These are phyloP conservation scores for Lipotes vexillifer DNA, from an alignment of 2,113 vertebrate species.

Conservation along the genomic window DNA sequence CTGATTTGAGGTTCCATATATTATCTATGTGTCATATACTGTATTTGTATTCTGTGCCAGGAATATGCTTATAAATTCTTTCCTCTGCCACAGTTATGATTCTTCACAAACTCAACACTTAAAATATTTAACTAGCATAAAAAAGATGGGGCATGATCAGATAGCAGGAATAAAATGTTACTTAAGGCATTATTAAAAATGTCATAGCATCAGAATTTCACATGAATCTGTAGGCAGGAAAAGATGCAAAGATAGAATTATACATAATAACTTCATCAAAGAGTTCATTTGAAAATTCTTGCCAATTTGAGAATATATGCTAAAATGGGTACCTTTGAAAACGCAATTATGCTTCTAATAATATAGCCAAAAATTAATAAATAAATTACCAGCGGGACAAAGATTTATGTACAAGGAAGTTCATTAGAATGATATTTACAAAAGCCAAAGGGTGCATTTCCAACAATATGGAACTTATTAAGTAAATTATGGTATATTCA, in stretches of 20 bases:
- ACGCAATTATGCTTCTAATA: neutral
- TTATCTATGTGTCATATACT: neutral
- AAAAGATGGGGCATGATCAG: neutral
- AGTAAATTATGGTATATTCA: neutral
- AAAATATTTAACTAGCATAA: constrained; percentile 52
- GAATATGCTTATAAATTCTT: constrained; percentile 6
- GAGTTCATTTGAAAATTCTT: constrained; percentile 24
- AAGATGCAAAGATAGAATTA: constrained; percentile 7
- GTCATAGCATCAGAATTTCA: constrained; percentile 30
- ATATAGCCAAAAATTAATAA: neutral
- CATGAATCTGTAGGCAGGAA: neutral
- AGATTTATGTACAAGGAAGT: neutral
- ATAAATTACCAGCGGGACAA: neutral
- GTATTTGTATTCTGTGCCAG: constrained; percentile 50
- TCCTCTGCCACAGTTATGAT: constrained; percentile 24
- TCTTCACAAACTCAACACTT: constrained; percentile 57
- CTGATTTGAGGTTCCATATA: constrained; percentile 29
- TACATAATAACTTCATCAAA: constrained; percentile 21
- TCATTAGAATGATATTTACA: neutral
- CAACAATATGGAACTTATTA: neutral
- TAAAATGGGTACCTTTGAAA: constrained; percentile 10
- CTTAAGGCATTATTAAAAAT: constrained; percentile 51
- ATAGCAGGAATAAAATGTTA: constrained; percentile 2
- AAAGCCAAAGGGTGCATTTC: neutral
- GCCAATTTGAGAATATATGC: neutral